These are phyloP conservation scores for Glossophaga mutica DNA, from an alignment of 2,797 vertebrate genomes.

Conservation along the genomic window DNA sequence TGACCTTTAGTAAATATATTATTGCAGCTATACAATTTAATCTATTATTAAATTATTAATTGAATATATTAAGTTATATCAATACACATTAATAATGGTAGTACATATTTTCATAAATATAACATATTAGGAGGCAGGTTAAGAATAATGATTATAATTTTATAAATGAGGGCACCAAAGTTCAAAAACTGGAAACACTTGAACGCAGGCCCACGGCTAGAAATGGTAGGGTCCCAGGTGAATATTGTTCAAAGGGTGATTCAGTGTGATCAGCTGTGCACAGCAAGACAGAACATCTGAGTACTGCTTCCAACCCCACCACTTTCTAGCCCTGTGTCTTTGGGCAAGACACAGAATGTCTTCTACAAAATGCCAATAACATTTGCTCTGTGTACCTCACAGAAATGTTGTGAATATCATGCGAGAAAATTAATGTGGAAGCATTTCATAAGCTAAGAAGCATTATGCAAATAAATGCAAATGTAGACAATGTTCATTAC, in stretches of 20 bases:
- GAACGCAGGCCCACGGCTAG: neutral
- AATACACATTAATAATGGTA: neutral
- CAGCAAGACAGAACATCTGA: neutral
- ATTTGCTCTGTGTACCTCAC: neutral
- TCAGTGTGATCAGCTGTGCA: neutral
- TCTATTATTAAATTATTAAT: neutral
- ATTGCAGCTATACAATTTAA: neutral
- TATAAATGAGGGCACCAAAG: neutral
- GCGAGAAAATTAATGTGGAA: slow-evolving; percentile 18
- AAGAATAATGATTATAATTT: slow-evolving; percentile 3
- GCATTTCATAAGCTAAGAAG: slow-evolving; percentile 36
- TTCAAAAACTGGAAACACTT: neutral
- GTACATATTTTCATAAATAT: slow-evolving; percentile 44
- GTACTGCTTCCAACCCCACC: neutral
- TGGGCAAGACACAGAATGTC: neutral
- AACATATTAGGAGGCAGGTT: neutral
- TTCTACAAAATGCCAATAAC: neutral
- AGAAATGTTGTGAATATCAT: neutral
- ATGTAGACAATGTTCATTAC: slow-evolving; percentile 45
- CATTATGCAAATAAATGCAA: slow-evolving; percentile 62
- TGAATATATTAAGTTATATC: slow-evolving; percentile 4
- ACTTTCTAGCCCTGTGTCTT: neutral
- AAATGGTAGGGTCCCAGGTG: neutral
- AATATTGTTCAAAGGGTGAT: neutral
- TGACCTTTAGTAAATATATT: neutral